Percentiles rank a stretch among this genome's conserved stretches.
Conservation (phyloP, 2,888 invertebrate species). For the Syrphus vitripennis region DNA sequence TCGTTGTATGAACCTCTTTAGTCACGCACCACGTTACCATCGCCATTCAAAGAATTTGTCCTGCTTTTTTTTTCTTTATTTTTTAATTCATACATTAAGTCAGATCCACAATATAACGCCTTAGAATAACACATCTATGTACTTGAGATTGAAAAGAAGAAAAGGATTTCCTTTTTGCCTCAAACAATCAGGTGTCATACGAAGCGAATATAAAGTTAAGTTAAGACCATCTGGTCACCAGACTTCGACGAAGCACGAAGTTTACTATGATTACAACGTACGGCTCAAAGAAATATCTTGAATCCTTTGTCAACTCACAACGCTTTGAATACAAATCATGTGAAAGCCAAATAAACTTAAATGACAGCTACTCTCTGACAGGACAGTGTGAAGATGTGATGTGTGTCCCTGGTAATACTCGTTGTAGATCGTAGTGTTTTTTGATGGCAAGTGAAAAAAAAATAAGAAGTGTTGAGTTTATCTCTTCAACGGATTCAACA, state of each 20-base stretch:
- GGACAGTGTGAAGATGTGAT: constrained; percentile 23
- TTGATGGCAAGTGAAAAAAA: not conserved
- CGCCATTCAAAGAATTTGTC: constrained; percentile 3
- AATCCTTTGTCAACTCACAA: constrained; percentile 57
- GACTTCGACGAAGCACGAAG: not conserved
- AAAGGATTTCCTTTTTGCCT: constrained; percentile 50
- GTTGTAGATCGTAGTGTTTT: too few relatives aligned
- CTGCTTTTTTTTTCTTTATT: constrained; percentile 3
- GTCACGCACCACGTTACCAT: constrained; percentile 51
- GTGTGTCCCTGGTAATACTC: not conserved
- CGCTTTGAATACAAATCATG: constrained; percentile 57
- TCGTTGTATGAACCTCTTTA: not conserved
- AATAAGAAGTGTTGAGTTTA: not conserved
- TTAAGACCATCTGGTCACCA: constrained; percentile 55
- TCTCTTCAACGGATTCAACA: constrained; percentile 13
- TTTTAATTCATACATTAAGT: not conserved
- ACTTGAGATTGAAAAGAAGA: not conserved
- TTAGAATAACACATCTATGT: constrained; percentile 12
- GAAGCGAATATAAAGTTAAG: not conserved
- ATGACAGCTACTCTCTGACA: constrained; percentile 9
- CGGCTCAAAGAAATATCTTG: not conserved
- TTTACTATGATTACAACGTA: not conserved
- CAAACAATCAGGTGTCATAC: constrained; percentile 66
- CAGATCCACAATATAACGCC: not conserved
- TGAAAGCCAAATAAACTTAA: constrained; percentile 67